Base-by-base conservation (phyloP, 1,140 invertebrate genomes). In the Apis florea region DNA sequence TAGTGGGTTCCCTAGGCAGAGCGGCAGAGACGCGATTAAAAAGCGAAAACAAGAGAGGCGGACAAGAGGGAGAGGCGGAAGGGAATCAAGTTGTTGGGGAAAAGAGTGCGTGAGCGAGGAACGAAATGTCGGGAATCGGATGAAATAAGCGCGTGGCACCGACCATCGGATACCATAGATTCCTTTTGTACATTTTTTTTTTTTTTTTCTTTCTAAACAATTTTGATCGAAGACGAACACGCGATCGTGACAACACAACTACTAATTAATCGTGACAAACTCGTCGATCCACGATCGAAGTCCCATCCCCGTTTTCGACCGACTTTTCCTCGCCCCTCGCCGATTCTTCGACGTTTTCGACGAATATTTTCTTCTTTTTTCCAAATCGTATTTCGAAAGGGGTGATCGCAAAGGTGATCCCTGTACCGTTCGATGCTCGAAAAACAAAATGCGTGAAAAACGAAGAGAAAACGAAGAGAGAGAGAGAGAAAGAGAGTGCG, bases 1-100 rank as follows among this genome's bases (percentile, higher is more conserved):
- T 93, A 93, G 92, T 90, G 92, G 92, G 91, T 93, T 91, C 90
- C 90, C 85, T 88, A 90, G 92, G 91, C 92, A 93, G 93, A 93
- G 88, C 77, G 90, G 89, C 91, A 88, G 90, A 90, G 88, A 90
- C 79, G 76, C 81, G 84, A 64, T 82, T 84, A 49, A 82, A 83
- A 59, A 54, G 15, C 49, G 49, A 58, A 40, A 56, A 61, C 17
- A 69, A 49, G n/a, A 54, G 56, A n/a, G 53, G 17, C 49, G 13
- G 21, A 21, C 47, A 63, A 76, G 47, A 53, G 53, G 49, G 40
- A n/a, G 26, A 31, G 47, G 9, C 21, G 9, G 78, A 24, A 63
- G 56, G n/a, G 31, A 49, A 24, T n/a, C 19, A 59, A 21, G 21
- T 19, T 21, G 78, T 51, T 2, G 69, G 15, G 21, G 19, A 40